Conservation (phyloP, 2,113 vertebrate species). For the Erinaceus europaeus region DNA sequence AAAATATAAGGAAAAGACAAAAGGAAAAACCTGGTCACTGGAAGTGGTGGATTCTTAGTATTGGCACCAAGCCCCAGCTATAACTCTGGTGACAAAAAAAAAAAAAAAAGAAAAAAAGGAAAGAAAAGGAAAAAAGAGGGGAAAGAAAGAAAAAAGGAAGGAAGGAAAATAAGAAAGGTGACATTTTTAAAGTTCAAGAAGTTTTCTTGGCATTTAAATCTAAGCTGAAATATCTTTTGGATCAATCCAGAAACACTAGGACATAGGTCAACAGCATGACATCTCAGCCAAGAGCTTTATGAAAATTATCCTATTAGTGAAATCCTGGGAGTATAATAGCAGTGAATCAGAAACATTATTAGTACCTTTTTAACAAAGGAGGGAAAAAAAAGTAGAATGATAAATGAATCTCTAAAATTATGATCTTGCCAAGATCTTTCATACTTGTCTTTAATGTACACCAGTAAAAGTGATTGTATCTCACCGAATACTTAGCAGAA, state of each 20-base stretch:
- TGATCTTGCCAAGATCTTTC: neutral
- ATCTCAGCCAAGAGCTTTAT: constrained; percentile 11
- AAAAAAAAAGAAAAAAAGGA: too few species aligned
- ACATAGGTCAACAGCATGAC: neutral
- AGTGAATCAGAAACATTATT: constrained; percentile 51
- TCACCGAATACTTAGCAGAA: neutral
- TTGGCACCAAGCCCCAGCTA: too few species aligned
- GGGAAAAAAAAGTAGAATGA: neutral
- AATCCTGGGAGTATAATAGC: neutral
- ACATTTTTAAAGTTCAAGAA: neutral
- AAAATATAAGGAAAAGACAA: too few species aligned
- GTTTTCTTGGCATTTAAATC: neutral
- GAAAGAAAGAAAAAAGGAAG: too few species aligned
- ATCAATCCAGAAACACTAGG: neutral
- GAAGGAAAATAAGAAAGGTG: too few species aligned
- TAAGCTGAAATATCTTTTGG: neutral
- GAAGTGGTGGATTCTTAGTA: too few species aligned
- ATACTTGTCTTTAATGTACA: constrained; percentile 25
- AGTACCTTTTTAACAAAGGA: constrained; percentile 32
- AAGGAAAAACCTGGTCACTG: too few species aligned
- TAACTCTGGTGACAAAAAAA: too few species aligned
- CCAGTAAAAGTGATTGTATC: constrained; percentile 48
- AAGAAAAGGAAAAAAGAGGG: too few species aligned
- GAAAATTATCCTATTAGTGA: constrained; percentile 9
- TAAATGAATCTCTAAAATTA: neutral